Evolutionary conservation across 2,797 vertebrate genomes (phyloP).

Genomic region (Intellagama lesueurii): DNA sequence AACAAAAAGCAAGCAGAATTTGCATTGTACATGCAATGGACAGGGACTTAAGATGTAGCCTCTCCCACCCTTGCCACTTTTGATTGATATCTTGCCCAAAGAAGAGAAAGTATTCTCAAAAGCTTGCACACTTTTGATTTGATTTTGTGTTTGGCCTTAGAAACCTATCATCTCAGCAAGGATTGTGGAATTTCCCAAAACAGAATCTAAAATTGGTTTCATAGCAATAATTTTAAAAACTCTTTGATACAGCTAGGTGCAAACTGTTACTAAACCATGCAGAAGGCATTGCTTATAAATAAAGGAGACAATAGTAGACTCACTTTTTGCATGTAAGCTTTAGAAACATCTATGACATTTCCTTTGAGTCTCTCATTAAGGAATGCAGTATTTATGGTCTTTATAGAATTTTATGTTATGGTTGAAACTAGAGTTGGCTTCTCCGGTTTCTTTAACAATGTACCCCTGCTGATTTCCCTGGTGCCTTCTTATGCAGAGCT

Average conservation of each 20-base stretch:
- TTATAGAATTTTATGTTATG: conserved; percentile 66
- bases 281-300: conserved; percentile 50
- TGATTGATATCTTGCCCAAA: too few relatives aligned
- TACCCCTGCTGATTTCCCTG: conserved; percentile 74
- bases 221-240: conserved; percentile 9
- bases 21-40: too few relatives aligned
- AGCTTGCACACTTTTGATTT: too few relatives aligned
- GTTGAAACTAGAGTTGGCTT: conserved; percentile 77
- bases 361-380: conserved; percentile 59
- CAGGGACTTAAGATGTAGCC: too few relatives aligned
- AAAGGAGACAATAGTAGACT: conserved; percentile 65
- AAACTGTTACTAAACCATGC: conserved; percentile 55
- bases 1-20: too few relatives aligned
- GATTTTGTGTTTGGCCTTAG: too few relatives aligned
- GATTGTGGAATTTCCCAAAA: conserved; percentile 22
- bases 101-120: too few relatives aligned
- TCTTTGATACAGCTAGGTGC: conserved; percentile 26
- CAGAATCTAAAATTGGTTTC: conserved; percentile 15
- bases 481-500: conserved; percentile 67
- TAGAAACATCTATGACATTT: conserved; percentile 62
- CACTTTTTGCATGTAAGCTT: conserved; percentile 61
- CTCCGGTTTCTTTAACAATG: conserved; percentile 75
- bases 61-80: too few relatives aligned
- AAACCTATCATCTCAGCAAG: too few relatives aligned
- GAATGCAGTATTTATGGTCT: conserved; percentile 73